A percentile compares a stretch with the other conserved stretches of the same genome.
Evolutionary conservation across 2,888 invertebrate species (phyloP).

Genomic region (Chalcosyrphus nemorum): DNA sequence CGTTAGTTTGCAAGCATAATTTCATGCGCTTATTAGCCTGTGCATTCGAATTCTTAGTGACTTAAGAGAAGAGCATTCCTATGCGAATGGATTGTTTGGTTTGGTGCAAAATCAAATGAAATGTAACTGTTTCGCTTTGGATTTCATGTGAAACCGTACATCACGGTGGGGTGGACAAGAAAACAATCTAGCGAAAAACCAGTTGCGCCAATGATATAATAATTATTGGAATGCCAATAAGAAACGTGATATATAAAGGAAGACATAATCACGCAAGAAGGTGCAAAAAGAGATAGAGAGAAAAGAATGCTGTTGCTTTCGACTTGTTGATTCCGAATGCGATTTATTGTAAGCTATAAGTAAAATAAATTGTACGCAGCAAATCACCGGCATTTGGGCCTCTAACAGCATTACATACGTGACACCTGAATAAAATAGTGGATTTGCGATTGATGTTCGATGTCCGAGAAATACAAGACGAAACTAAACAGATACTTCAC

Average conservation of each 20-base stretch:
- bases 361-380: neutral
- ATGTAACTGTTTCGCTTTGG: constrained; percentile 77
- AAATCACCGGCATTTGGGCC: neutral
- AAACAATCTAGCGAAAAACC: constrained; percentile 50
- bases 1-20: constrained; percentile 40
- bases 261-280: constrained; percentile 39
- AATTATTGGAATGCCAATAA: constrained; percentile 58
- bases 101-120: constrained; percentile 79
- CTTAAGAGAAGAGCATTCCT: constrained; percentile 51
- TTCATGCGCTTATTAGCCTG: constrained; percentile 23
- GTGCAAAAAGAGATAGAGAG: constrained; percentile 18
- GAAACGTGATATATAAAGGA: constrained; percentile 47
- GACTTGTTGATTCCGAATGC: constrained; percentile 29
- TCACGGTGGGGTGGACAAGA: constrained; percentile 53
- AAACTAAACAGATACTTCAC: neutral
- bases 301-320: constrained; percentile 21
- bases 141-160: constrained; percentile 55
- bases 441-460: neutral
- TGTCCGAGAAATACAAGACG: neutral
- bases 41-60: constrained; percentile 36
- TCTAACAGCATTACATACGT: neutral
- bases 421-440: neutral
- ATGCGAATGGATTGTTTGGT: constrained; percentile 27
- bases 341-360: neutral
- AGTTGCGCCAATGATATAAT: constrained; percentile 68